Evolutionary conservation across 2,888 invertebrate species (phyloP), one percentile per base, ranked within the genome.

Genomic region (Scelioninae gen. 1): DNA sequence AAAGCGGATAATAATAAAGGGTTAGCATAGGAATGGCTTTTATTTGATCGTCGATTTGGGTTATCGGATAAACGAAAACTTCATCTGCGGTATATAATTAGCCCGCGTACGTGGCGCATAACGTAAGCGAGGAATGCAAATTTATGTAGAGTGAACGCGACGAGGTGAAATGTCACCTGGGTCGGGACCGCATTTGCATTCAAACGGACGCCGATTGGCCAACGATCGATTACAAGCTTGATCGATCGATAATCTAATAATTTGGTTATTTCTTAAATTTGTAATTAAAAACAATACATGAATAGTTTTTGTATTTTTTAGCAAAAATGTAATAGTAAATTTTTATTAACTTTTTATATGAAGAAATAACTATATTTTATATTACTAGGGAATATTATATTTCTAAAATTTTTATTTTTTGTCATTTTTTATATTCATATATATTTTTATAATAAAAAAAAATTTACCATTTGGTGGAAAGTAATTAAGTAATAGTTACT

Each of bases 111-210:
- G 75, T 78, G 81, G 88, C 79, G 47, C 40, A 51, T 47, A 74
- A 68, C 68, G 87, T 88, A 87, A 74, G 75, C 85, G 82, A 77
- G 56, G 65, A 85, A 91, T 91, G 91, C 87, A 90, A 91, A 92
- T 92, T 88, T 91, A 92, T 92, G 91, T 88, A 89, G 88, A 91
- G 86, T 87, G 84, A 80, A 75, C 71, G 76, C 77, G 65, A 71
- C 32, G 86, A 86, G 89, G 90, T 90, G 89, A 88, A 87, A 88
- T 88, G 89, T 89, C 89, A 86, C 82, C 72, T 86, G 87, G 89
- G 90, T 90, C 88, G 85, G 77, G 74, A 77, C 74, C 82, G 80
- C 79, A 90, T 92, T 92, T 89, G 85, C 90, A 92, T 91, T 87
- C 83, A 62, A 77, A 69, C 77, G 53, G 7, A 62, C 10, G 38